Evolutionary conservation across 2,113 vertebrate species (phyloP).

Genomic region (Nothoprocta perdicaria): DNA sequence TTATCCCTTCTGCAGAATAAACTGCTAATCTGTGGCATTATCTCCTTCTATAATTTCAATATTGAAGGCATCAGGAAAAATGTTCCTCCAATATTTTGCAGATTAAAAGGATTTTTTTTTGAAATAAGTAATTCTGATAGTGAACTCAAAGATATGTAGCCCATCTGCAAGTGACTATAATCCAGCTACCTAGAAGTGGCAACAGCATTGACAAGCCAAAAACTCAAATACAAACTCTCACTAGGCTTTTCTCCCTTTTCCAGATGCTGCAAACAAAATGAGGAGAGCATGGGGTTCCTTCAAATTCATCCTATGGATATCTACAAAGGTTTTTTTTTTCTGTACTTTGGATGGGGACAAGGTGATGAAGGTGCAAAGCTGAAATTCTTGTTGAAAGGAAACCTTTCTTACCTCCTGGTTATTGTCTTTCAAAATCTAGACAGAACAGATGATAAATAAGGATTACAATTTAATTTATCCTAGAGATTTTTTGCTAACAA

Average conservation of each 20-base stretch:
- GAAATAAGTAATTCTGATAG: not conserved
- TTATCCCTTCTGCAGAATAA: not conserved
- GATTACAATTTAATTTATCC: not conserved
- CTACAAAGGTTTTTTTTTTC: not conserved
- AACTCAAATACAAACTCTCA: not conserved
- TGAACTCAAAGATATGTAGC: not conserved
- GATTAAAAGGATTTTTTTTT: not conserved
- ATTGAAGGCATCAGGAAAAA: not conserved
- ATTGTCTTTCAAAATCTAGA: not conserved
- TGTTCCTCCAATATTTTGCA: not conserved
- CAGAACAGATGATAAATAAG: not conserved
- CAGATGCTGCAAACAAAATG: not conserved
- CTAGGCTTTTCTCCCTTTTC: not conserved
- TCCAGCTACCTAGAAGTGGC: not conserved
- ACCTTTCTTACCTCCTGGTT: not conserved
- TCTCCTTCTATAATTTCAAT: not conserved
- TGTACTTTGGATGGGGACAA: not conserved
- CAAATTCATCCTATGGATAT: not conserved
- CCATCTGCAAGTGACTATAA: not conserved
- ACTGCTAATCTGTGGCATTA: not conserved
- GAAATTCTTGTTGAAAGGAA: not conserved
- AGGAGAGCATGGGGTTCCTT: not conserved
- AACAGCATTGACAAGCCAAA: not conserved
- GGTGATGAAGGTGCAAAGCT: not conserved
- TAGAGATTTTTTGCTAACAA: not conserved